Evolutionary conservation across 2,113 vertebrate genomes (phyloP).

Genomic region (Pardalotus punctatus): DNA sequence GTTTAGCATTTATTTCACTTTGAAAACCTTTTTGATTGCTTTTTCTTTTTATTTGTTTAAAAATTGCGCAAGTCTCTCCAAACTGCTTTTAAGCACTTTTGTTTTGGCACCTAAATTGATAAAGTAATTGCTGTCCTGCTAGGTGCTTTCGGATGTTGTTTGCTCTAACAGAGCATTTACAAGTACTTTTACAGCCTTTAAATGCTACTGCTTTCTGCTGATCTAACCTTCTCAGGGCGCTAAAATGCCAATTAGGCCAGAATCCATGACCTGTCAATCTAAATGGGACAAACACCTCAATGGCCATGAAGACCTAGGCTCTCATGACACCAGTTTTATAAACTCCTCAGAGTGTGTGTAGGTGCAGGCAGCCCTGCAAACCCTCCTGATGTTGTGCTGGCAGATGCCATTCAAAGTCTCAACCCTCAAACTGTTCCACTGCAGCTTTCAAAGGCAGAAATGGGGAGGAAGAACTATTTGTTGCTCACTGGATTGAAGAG

Average conservation of each 20-base stretch:
- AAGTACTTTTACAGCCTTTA: background rate
- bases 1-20: background rate
- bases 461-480: background rate
- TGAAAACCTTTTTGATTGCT: background rate
- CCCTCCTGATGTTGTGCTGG: fast-evolving
- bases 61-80: background rate
- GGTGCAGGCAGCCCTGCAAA: background rate
- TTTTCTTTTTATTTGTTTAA: background rate
- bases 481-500: background rate
- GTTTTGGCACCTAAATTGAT: background rate
- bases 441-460: background rate
- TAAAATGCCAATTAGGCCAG: background rate
- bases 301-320: no score
- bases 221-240: background rate
- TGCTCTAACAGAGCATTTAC: background rate
- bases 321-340: background rate
- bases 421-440: background rate
- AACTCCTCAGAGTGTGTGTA: background rate
- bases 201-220: background rate
- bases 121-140: background rate
- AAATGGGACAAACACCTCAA: background rate
- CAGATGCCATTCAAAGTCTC: background rate
- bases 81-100: background rate
- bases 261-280: background rate
- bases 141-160: background rate